Evolutionary conservation across 1,140 invertebrate species (phyloP).

Genomic region (Halotydeus destructor): DNA sequence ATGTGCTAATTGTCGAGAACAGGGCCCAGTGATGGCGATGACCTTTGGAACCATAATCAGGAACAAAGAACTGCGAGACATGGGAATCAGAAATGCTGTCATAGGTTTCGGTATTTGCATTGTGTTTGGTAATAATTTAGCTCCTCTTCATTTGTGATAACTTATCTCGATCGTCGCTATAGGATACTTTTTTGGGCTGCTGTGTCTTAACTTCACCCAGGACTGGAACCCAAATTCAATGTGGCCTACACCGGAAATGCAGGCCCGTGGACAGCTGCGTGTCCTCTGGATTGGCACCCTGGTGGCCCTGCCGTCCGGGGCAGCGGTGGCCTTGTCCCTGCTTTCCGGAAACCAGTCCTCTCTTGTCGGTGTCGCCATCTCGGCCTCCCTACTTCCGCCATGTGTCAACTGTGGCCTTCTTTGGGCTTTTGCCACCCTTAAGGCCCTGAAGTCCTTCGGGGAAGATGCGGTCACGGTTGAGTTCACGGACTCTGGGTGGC

Average conservation of each 20-base stretch:
- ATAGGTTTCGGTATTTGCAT: constrained; percentile 23
- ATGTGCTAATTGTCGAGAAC: background rate
- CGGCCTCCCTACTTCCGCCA: constrained; percentile 62
- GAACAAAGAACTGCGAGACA: constrained; percentile 38
- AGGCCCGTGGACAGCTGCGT: constrained; percentile 36
- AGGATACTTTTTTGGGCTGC: constrained; percentile 55
- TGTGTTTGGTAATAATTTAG: background rate
- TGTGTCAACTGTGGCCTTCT: constrained; percentile 41
- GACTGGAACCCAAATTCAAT: constrained; percentile 46
- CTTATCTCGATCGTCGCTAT: constrained; percentile 11
- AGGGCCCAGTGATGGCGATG: constrained; percentile 45
- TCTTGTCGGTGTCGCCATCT: constrained; percentile 68
- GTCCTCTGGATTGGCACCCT: constrained; percentile 42
- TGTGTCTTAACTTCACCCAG: constrained; percentile 41
- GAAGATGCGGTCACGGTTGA: background rate
- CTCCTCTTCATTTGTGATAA: no score
- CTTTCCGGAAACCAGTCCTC: constrained; percentile 61
- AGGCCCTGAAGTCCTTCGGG: background rate
- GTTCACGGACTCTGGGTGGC: background rate
- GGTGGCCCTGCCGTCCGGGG: constrained; percentile 46
- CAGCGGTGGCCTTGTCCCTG: constrained; percentile 60
- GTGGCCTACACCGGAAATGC: constrained; percentile 65
- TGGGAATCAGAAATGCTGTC: constrained; percentile 41
- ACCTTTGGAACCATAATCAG: constrained; percentile 60
- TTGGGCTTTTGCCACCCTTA: background rate